A percentile compares a stretch with the other conserved stretches of the same genome.
Evolutionary conservation across 2,797 vertebrate genomes (phyloP).

Genomic region (Rhodeus uyekii): DNA sequence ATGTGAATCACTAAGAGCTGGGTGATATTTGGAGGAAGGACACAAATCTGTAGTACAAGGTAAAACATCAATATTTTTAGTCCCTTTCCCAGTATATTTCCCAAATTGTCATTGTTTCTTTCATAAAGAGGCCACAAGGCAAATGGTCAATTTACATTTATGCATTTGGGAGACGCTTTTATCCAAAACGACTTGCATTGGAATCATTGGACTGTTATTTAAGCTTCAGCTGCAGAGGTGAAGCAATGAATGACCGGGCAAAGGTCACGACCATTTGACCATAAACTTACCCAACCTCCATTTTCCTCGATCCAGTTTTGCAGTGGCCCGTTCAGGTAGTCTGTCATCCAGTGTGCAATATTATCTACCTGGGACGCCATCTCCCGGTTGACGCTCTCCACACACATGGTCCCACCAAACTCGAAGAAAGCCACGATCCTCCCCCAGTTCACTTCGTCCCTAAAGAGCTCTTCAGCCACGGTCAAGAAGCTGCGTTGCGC

Average conservation of each 20-base stretch:
- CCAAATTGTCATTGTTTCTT: not conserved
- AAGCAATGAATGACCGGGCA: not conserved
- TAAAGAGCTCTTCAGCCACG: constrained; percentile 87
- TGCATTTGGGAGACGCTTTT: too few species aligned
- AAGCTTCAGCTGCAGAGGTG: not conserved
- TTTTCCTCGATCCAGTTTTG: constrained; percentile 89
- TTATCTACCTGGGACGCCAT: constrained; percentile 82
- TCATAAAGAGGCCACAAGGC: not conserved
- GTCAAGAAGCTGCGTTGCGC: constrained; percentile 78
- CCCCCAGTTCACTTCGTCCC: constrained; percentile 91
- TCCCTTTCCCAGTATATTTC: not conserved
- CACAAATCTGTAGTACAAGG: not conserved
- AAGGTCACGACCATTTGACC: constrained; percentile 15
- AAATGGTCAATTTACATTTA: too few species aligned
- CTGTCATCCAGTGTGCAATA: constrained; percentile 88
- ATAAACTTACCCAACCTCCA: constrained; percentile 89
- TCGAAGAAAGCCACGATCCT: constrained; percentile 90
- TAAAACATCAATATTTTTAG: not conserved
- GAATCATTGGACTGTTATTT: too few species aligned
- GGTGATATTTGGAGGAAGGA: not conserved
- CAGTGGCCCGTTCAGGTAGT: constrained; percentile 87
- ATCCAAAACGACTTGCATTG: too few species aligned
- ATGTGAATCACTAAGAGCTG: not conserved
- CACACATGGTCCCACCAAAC: constrained; percentile 87
- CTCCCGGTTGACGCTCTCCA: constrained; percentile 83